Conservation (phyloP, 2,797 vertebrate species). For the Tapirus indicus region DNA sequence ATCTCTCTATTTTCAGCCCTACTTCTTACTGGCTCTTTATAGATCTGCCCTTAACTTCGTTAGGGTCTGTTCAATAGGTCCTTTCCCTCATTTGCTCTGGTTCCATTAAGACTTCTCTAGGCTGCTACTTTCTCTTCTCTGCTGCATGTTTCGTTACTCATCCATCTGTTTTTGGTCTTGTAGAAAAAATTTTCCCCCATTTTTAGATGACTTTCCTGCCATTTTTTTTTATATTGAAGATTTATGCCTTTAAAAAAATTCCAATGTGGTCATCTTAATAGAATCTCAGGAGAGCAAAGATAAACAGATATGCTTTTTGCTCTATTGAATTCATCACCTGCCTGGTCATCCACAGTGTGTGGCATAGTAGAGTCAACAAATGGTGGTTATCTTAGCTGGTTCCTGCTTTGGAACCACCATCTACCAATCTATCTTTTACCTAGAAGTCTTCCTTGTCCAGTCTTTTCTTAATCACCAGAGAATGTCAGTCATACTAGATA, state of each 20-base stretch:
- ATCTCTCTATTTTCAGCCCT: not conserved
- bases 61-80: not conserved
- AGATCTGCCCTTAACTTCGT: not conserved
- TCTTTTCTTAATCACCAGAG: not conserved
- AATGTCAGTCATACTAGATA: not conserved
- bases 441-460: not conserved
- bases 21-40: not conserved
- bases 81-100: not conserved
- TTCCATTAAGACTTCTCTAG: not conserved
- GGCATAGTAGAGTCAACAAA: not conserved
- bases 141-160: not conserved
- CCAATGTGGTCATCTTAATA: not conserved
- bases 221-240: not conserved
- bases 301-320: not conserved
- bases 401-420: not conserved
- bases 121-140: not conserved
- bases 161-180: not conserved
- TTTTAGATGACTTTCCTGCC: not conserved
- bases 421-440: not conserved
- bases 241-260: not conserved
- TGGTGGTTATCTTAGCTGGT: not conserved
- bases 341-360: not conserved
- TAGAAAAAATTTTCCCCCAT: not conserved
- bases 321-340: not conserved
- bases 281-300: not conserved